Conservation (phyloP, 23 tunicate genomes). For the Trididemnum clinides region DNA sequence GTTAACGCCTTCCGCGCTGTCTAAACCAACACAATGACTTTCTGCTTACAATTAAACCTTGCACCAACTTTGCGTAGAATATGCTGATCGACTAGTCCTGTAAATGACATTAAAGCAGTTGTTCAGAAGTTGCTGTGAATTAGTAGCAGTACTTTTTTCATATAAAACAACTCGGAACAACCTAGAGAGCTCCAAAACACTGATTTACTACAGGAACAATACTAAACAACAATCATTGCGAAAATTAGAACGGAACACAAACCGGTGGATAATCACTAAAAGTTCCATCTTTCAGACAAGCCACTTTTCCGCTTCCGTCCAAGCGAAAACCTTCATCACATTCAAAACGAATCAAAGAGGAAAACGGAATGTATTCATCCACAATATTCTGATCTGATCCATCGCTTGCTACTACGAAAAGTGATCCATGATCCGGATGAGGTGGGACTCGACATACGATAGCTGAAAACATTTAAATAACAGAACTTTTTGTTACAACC, state of each 20-base stretch:
- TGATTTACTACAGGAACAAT: too few relatives aligned
- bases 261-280: slow-evolving; percentile 49
- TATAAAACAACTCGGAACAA: too few relatives aligned
- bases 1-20: too few relatives aligned
- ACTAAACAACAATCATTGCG: neutral
- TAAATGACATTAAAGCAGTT: too few relatives aligned
- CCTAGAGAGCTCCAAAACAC: too few relatives aligned
- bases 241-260: slow-evolving; percentile 48
- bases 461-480: slow-evolving; percentile 7
- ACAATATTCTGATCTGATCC: neutral
- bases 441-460: slow-evolving; percentile 36
- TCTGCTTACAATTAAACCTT: too few relatives aligned
- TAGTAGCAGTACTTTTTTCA: too few relatives aligned
- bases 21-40: too few relatives aligned
- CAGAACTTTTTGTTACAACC: too few relatives aligned
- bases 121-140: too few relatives aligned
- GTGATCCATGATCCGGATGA: slow-evolving; percentile 45
- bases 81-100: too few relatives aligned
- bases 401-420: neutral
- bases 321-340: slow-evolving; percentile 57
- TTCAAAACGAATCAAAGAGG: slow-evolving; percentile 49
- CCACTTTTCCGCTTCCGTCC: slow-evolving; percentile 55
- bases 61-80: too few relatives aligned
- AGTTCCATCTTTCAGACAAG: slow-evolving; percentile 79
- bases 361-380: slow-evolving; percentile 41